Evolutionary conservation across 1,140 invertebrate genomes (phyloP).

Genomic region (Drosophila subpulchrella): DNA sequence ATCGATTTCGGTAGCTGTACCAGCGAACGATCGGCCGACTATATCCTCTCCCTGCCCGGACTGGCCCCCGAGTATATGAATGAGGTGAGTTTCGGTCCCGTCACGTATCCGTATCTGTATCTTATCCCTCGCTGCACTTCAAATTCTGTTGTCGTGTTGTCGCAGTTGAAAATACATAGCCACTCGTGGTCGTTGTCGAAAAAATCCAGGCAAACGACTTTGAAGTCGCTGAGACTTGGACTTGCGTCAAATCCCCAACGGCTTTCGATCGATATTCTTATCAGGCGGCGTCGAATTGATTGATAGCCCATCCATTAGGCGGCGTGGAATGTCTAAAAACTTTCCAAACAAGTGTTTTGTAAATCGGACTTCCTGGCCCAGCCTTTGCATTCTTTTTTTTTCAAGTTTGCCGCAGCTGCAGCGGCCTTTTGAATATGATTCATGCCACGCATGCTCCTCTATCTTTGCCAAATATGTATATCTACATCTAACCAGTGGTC

Average conservation of each 20-base stretch:
- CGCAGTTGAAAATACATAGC: slow-evolving; percentile 29
- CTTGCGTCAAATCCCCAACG: slow-evolving; percentile 59
- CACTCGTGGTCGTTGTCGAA: slow-evolving; percentile 5
- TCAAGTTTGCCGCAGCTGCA: slow-evolving; percentile 20
- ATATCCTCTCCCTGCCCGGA: slow-evolving; percentile 86
- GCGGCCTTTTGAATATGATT: slow-evolving; percentile 13
- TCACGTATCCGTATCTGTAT: slow-evolving; percentile 38
- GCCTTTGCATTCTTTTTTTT: not conserved
- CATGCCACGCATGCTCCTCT: slow-evolving; percentile 15
- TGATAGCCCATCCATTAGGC: slow-evolving; percentile 56
- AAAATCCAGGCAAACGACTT: slow-evolving; percentile 57
- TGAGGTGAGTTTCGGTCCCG: slow-evolving; percentile 84
- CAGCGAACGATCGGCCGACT: slow-evolving; percentile 85
- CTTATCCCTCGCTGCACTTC: slow-evolving; percentile 70
- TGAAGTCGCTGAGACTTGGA: slow-evolving; percentile 60
- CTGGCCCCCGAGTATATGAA: slow-evolving; percentile 85
- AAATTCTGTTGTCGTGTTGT: slow-evolving; percentile 46
- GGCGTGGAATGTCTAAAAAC: slow-evolving; percentile 61
- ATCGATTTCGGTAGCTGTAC: slow-evolving; percentile 85
- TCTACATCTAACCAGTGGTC: slow-evolving; percentile 24
- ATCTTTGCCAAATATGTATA: slow-evolving; percentile 17
- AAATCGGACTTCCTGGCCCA: slow-evolving; percentile 52
- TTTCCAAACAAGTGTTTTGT: slow-evolving; percentile 70
- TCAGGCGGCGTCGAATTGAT: slow-evolving; percentile 50
- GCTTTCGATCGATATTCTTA: slow-evolving; percentile 47